Conservation (phyloP, 53 echinoderm and acorn worm species). For the Holothuria scabra region DNA sequence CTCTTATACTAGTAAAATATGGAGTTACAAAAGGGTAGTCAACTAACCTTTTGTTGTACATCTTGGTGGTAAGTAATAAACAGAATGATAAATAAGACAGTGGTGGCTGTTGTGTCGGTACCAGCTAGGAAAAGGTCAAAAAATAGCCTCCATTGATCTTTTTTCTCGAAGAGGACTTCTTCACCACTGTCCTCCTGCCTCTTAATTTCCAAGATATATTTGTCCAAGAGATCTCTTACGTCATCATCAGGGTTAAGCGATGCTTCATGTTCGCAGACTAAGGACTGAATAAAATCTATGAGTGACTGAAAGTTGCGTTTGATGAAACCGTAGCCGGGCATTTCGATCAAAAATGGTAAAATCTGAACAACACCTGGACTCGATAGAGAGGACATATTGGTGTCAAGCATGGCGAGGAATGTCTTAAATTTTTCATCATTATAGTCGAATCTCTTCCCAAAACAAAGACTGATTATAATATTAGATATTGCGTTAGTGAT, state of each 20-base stretch:
- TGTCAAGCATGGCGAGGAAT: neutral
- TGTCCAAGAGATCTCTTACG: slow-evolving; percentile 30
- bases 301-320: slow-evolving; percentile 27
- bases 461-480: slow-evolving; percentile 25
- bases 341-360: slow-evolving; percentile 22
- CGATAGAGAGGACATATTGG: neutral
- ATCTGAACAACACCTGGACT: slow-evolving; percentile 4
- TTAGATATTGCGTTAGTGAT: slow-evolving; percentile 40
- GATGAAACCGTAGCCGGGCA: neutral
- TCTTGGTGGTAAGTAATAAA: slow-evolving; percentile 11
- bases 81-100: slow-evolving; percentile 13
- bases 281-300: neutral
- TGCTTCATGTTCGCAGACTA: neutral
- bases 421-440: slow-evolving; percentile 12
- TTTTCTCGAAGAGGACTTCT: neutral
- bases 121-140: slow-evolving; percentile 44
- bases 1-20: too few relatives aligned
- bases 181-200: slow-evolving; percentile 23
- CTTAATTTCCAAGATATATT: slow-evolving; percentile 14
- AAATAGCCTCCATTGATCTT: slow-evolving; percentile 15
- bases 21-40: too few relatives aligned
- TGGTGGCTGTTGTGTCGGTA: slow-evolving; percentile 32
- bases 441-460: slow-evolving; percentile 42
- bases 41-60: slow-evolving; percentile 7
- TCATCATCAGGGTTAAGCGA: slow-evolving; percentile 15